phyloP scores from a whole-genome alignment of 2,113 vertebrate species.

The Daboia siamensis region DNA sequence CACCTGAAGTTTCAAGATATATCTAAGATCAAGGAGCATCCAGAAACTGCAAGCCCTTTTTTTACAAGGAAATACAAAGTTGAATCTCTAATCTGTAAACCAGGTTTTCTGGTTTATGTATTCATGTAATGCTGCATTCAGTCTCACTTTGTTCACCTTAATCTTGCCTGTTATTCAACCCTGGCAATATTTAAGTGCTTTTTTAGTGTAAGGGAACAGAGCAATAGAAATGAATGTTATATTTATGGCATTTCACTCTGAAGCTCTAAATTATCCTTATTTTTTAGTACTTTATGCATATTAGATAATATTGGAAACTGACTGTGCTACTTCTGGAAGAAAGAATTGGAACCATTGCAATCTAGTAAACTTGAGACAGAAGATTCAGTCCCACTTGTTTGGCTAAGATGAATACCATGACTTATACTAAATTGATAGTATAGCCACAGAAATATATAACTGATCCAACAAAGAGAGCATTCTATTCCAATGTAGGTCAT shows the following conservation, averaged over 20 bases:
- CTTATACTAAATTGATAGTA: not conserved
- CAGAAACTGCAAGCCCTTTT: not conserved
- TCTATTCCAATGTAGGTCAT: not conserved
- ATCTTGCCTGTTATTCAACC: not conserved
- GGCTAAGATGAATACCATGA: not conserved
- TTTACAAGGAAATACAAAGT: not conserved
- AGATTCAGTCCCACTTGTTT: not conserved
- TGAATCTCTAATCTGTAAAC: not conserved
- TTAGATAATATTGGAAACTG: not conserved
- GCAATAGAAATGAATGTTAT: not conserved
- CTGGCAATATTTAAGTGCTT: not conserved
- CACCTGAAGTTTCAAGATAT: not conserved
- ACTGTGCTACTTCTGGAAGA: not conserved
- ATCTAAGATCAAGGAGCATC: not conserved
- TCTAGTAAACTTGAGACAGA: not conserved
- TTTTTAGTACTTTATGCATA: not conserved
- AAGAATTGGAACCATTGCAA: not conserved
- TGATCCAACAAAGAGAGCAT: not conserved
- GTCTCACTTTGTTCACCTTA: not conserved
- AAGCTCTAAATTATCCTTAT: not conserved
- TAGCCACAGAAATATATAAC: not conserved
- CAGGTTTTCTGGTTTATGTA: not conserved
- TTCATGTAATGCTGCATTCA: not conserved
- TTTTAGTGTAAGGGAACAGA: not conserved
- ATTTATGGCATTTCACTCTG: not conserved